Evolutionary conservation across 2,888 invertebrate species (phyloP).

Genomic region (Anagyrus pseudococci): DNA sequence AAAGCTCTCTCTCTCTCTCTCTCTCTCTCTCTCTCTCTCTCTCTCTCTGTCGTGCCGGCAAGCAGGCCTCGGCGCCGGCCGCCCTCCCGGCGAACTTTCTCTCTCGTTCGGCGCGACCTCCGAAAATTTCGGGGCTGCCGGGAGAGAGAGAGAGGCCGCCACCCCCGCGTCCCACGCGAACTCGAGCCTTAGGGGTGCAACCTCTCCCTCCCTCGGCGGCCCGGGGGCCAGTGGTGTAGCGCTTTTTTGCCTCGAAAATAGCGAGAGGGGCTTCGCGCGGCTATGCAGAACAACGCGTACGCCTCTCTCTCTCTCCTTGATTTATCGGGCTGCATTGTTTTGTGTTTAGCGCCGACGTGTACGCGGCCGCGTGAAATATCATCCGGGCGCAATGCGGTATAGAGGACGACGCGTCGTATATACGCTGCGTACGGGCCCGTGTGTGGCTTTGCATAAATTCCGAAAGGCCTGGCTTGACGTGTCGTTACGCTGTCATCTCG

Average conservation of each 20-base stretch:
- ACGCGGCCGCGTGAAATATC: neutral
- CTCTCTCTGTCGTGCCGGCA: conserved; percentile 17
- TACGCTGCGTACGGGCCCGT: no score
- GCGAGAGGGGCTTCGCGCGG: conserved; percentile 39
- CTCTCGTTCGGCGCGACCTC: conserved; percentile 44
- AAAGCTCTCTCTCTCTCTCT: conserved; percentile 12
- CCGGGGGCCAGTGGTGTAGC: no score
- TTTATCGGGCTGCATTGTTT: conserved; percentile 6
- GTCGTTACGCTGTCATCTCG: no score
- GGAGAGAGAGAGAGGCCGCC: no score
- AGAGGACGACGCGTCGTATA: no score
- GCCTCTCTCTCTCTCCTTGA: neutral
- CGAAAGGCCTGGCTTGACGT: no score
- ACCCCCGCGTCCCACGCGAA: conserved; percentile 38
- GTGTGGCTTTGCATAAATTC: no score
- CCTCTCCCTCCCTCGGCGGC: conserved; percentile 55
- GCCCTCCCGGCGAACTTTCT: conserved; percentile 35
- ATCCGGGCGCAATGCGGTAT: no score
- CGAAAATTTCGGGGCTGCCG: conserved; percentile 49
- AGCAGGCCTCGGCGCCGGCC: no score
- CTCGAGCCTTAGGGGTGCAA: conserved; percentile 47
- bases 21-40: conserved; percentile 27
- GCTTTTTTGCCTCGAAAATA: neutral
- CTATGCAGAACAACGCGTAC: conserved; percentile 43
- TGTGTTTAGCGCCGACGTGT: neutral